Base-by-base conservation (phyloP, 2,888 invertebrate species). In the Drosophila niveifrons region DNA sequence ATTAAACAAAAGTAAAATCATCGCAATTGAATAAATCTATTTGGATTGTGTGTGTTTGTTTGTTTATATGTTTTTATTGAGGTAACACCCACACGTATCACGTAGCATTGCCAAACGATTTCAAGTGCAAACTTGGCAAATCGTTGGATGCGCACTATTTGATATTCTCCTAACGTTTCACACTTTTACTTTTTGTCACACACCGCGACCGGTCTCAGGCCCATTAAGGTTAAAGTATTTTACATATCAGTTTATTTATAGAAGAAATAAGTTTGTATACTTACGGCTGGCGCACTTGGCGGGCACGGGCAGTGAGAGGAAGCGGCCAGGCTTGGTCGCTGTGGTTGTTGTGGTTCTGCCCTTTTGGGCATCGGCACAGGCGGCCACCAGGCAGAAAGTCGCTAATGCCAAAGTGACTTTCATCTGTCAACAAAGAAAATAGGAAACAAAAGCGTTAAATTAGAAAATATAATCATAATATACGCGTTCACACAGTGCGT, bases 281-380 rank as follows among this genome's bases (percentile, higher is more conserved):
- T 96, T 94, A 97, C 97, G 95, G 93, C 94, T 95, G 74, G 96
- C 94, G 93, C 97, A 97, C 94, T 97, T 97, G 91, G 96, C 94
- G 71, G 97, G 94, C 72, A 94, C 94, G 48, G 97, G 97, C 80
- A 97, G 94, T 53, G 97, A 95, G 76, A 97, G 94, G 93, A 97
- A 97, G 88, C 97, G 94, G 90, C 97, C 97, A 11, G 97, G 96
- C 91, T 96, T 95, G 89, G 95, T 95, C 72, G 91, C 94, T 88
- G 94, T 91, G 67, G 91, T 91, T 69, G 94, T 94, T 80, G 94
- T 93, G 75, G 95, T 95, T 75, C 95, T 95, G 72, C 93, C 93
- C 92, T 90, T 90, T 72, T 90, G 90, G 89, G 94, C 94, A 78
- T 94, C 93, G 82, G 94, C 94, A 83, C 95, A 92, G 79, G 95